phyloP scores from a whole-genome alignment of 2,888 invertebrate genomes.

The Ophion ellenae region DNA sequence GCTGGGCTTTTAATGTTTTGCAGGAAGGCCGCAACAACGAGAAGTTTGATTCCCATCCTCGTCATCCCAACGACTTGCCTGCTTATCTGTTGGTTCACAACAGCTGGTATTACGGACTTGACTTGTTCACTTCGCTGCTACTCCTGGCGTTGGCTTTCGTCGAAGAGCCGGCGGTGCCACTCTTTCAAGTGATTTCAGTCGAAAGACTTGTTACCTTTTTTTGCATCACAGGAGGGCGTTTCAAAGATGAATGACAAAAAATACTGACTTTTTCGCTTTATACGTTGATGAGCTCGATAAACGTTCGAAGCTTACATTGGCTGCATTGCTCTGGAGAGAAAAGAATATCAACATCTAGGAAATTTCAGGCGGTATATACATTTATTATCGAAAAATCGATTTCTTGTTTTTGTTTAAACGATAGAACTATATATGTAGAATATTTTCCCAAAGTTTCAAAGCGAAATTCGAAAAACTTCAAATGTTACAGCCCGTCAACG shows the following conservation, averaged over 20 bases:
- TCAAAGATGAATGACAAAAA: too few relatives aligned
- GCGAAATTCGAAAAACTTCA: too few relatives aligned
- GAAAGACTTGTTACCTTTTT: conserved; percentile 5
- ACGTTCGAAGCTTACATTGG: neutral
- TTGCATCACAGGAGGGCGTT: neutral
- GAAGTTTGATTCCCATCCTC: conserved; percentile 95
- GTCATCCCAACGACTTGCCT: conserved; percentile 92
- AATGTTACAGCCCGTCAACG: too few relatives aligned
- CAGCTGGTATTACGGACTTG: conserved; percentile 93
- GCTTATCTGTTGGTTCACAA: conserved; percentile 95
- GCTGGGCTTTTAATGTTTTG: conserved; percentile 69
- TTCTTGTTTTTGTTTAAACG: too few relatives aligned
- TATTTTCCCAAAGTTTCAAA: too few relatives aligned
- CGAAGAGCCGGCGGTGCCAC: conserved; percentile 92
- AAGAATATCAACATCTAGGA: too few relatives aligned
- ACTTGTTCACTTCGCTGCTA: conserved; percentile 90
- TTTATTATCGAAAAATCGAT: too few relatives aligned
- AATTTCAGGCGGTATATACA: too few relatives aligned
- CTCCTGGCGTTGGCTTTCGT: conserved; percentile 91
- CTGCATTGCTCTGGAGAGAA: too few relatives aligned
- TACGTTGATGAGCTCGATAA: too few relatives aligned
- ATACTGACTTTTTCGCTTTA: too few relatives aligned
- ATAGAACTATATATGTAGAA: too few relatives aligned
- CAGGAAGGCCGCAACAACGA: conserved; percentile 96
- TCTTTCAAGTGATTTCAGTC: conserved; percentile 86